Conservation (phyloP, 2,797 vertebrate genomes). For the Florisuga fusca region DNA sequence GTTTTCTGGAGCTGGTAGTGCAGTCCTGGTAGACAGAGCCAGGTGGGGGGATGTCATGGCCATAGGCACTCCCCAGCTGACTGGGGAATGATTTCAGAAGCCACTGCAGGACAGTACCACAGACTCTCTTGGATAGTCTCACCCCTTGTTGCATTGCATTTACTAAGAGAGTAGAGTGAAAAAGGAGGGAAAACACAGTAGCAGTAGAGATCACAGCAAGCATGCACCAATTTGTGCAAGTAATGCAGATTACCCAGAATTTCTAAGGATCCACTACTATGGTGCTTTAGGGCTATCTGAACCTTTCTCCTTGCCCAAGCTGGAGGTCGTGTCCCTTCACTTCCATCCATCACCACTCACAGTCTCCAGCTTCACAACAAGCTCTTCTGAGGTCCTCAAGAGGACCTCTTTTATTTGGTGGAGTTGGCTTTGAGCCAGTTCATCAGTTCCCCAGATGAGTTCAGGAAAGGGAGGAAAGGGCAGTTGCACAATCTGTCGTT, state of each 20-base stretch:
- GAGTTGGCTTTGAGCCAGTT: not conserved
- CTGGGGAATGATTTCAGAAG: not conserved
- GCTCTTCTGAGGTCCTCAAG: not conserved
- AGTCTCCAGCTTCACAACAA: not conserved
- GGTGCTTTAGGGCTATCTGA: not conserved
- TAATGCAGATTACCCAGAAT: not conserved
- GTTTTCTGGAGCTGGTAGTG: not conserved
- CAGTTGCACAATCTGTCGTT: not conserved
- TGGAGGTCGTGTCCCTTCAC: not conserved
- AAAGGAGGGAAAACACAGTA: not conserved
- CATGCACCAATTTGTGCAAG: not conserved
- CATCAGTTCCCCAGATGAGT: not conserved
- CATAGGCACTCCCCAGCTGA: not conserved
- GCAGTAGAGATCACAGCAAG: not conserved
- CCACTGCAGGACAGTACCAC: not conserved
- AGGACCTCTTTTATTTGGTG: not conserved
- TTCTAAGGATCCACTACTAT: not conserved
- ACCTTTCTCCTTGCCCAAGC: not conserved
- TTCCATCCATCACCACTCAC: not conserved
- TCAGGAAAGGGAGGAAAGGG: not conserved
- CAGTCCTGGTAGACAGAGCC: not conserved
- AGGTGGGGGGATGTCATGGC: rapidly evolving
- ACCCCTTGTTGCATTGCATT: not conserved
- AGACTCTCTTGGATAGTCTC: not conserved
- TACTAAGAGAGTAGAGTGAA: not conserved